phyloP scores from a whole-genome alignment of 2,797 vertebrate genomes.

The Pseudochromis fuscus region DNA sequence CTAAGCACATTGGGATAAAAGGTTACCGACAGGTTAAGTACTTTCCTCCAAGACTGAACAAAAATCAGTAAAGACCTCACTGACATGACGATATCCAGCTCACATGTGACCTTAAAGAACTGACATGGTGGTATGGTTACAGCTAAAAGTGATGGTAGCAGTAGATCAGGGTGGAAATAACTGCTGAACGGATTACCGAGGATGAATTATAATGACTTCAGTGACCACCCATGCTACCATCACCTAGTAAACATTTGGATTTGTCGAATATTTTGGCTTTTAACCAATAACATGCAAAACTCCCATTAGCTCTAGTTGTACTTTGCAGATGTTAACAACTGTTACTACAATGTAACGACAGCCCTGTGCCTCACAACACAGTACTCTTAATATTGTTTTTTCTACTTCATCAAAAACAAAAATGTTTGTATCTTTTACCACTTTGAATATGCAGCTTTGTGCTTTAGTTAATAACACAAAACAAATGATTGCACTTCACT shows the following conservation, averaged over 20 bases:
- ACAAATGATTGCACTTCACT: neutral
- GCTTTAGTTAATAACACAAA: neutral
- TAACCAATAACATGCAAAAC: neutral
- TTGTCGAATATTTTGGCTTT: neutral
- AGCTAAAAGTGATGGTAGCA: neutral
- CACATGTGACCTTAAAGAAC: constrained; percentile 6
- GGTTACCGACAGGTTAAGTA: neutral
- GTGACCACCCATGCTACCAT: neutral
- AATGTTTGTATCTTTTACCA: too few relatives aligned
- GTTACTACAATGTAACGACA: too few relatives aligned
- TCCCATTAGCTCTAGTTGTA: neutral
- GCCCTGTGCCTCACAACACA: too few relatives aligned
- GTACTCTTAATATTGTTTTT: neutral
- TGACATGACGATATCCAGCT: neutral
- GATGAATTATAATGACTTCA: neutral
- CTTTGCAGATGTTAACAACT: neutral
- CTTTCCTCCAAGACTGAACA: constrained; percentile 8
- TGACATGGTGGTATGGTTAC: neutral
- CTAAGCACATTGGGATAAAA: neutral
- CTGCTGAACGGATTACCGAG: neutral
- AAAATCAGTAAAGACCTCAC: constrained; percentile 7
- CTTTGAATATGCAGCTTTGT: neutral
- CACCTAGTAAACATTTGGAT: neutral
- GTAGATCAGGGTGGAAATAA: neutral
- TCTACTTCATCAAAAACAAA: neutral